Evolutionary conservation across 1,140 invertebrate species (phyloP).

Genomic region (Diploscapter pachys): DNA sequence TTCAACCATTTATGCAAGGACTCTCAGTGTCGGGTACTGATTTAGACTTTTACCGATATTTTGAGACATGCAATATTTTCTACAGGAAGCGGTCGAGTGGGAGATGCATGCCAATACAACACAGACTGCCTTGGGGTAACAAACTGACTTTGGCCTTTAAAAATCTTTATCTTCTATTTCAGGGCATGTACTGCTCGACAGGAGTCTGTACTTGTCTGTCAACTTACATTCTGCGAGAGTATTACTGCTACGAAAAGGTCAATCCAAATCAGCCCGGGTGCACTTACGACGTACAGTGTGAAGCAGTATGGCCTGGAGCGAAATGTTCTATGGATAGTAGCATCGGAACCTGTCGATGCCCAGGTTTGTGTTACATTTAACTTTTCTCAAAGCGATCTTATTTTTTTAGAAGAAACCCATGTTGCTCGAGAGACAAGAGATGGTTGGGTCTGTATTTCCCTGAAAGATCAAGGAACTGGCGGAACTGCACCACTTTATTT

Average conservation of each 20-base stretch:
- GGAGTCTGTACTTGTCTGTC: constrained; percentile 34
- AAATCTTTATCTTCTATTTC: neutral
- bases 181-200: constrained; percentile 39
- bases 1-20: constrained; percentile 29
- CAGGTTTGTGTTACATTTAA: neutral
- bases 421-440: constrained; percentile 37
- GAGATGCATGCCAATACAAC: constrained; percentile 36
- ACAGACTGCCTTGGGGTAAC: constrained; percentile 37
- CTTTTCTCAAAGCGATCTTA: neutral
- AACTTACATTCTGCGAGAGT: constrained; percentile 36
- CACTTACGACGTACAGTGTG: constrained; percentile 37
- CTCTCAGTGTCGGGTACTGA: constrained; percentile 30
- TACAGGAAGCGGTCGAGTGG: constrained; percentile 35
- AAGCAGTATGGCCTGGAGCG: constrained; percentile 37
- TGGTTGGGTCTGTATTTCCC: constrained; percentile 40
- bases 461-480: constrained; percentile 27
- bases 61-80: neutral
- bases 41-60: constrained; percentile 19
- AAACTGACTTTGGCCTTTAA: neutral
- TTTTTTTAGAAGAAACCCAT: constrained; percentile 31
- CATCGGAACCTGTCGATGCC: constrained; percentile 37
- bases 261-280: constrained; percentile 41
- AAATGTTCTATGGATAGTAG: constrained; percentile 36
- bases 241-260: constrained; percentile 41
- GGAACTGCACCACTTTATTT: constrained; percentile 33